A percentile compares a stretch with the other conserved stretches of the same genome.
Evolutionary conservation across 2,797 vertebrate genomes (phyloP).

Genomic region (Rhinella marina): DNA sequence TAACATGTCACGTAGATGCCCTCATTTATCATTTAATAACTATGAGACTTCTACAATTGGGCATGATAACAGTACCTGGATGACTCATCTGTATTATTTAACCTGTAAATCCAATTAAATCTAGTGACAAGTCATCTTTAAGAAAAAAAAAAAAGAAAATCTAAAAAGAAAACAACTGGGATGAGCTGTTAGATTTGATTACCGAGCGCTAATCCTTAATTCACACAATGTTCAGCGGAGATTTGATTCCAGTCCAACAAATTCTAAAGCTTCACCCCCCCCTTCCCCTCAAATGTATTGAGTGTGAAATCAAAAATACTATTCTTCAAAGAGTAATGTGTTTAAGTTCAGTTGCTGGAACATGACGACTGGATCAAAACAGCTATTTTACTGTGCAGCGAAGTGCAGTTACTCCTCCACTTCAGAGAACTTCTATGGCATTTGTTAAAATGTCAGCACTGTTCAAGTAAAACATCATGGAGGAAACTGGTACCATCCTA

Average conservation of each 20-base stretch:
- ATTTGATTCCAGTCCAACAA: conserved; percentile 72
- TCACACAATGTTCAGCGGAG: conserved; percentile 75
- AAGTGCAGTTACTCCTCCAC: conserved; percentile 73
- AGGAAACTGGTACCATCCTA: conserved; percentile 79
- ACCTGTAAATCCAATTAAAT: neutral
- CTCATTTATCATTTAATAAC: neutral
- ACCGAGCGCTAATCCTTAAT: conserved; percentile 74
- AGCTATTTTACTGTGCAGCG: conserved; percentile 73
- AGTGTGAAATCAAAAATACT: conserved; percentile 76
- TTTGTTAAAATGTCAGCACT: conserved; percentile 83
- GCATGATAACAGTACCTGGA: neutral
- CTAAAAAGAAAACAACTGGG: conserved; percentile 66
- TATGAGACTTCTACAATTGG: neutral
- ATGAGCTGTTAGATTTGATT: conserved; percentile 73
- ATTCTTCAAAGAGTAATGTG: conserved; percentile 68
- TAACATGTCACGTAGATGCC: neutral
- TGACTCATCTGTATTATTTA: neutral
- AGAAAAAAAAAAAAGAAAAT: neutral
- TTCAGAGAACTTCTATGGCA: conserved; percentile 77
- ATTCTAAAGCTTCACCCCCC: neutral
- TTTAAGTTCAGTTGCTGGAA: conserved; percentile 67
- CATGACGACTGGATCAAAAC: conserved; percentile 68
- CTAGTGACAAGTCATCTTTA: neutral
- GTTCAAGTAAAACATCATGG: conserved; percentile 78
- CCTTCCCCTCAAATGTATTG: conserved; percentile 65